Evolutionary conservation across 2,888 invertebrate genomes (phyloP), one percentile per base, ranked within the genome.

Genomic region (Gonocerus acuteangulatus): DNA sequence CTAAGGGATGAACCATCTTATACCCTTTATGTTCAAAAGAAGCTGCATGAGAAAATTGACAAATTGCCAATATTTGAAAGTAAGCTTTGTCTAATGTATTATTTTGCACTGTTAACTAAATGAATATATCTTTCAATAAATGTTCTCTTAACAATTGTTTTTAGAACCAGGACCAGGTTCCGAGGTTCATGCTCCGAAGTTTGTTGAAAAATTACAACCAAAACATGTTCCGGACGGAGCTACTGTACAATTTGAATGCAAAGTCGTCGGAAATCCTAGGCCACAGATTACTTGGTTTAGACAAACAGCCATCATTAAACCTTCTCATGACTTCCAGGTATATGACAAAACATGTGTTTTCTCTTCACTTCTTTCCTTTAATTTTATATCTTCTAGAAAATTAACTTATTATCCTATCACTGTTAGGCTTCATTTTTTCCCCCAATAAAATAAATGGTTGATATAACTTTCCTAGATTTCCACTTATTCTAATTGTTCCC

Each of bases 251-350:
- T 97, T 99, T 73, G 90, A 95, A 75, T 96, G 95, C 71, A 92
- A 95, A 78, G 94, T 99, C 32, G 90, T 91, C 75, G 99, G 97
- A 57, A 79, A 83, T 71, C 97, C 99, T 4, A 79, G 93, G 70
- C 96, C 97, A 23, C 89, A 93, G 73, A 93, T 99, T 67, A 94
- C 95, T 16, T 99, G 99, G 97, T 94, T 93, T 78, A 82, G 90
- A 61, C 92, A 94, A 78, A 92, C 93, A 0, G 90, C 90, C 19
- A 89, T 94, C 61, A 90, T 94, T 39, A 92, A 93, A 74, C 87
- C 87, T 34, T 91, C 92, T 0, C 84, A 84, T 72, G 93, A 94
- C 71, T 93, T 93, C 79, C 89, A 93, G 72, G 76, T 76, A 65
- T 9, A n/a, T n/a, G n/a, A n/a, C n/a, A n/a, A n/a, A n/a, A n/a